Base-by-base conservation (phyloP, 92 coral and sea anemone species). In the Heteractis magnifica region DNA sequence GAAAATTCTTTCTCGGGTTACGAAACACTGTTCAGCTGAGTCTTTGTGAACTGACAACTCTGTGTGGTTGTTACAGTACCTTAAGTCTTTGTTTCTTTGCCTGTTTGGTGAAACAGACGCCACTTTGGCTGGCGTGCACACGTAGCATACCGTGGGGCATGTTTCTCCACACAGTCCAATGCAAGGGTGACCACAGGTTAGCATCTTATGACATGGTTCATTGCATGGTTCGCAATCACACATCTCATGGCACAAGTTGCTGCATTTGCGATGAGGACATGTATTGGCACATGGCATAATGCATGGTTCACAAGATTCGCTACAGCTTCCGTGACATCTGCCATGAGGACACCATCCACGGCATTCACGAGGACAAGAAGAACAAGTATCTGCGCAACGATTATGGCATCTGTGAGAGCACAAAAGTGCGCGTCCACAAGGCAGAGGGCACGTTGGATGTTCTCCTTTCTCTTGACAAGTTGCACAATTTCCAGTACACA, bases 141-240 rank as follows among this genome's bases (percentile, higher is more conserved):
- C 68, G 9, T 87, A 80, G 72, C 97, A 93, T 53, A 91, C 14
- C 26, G 78, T 80, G 4, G 97, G 97, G 56, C 97, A 93, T 76
- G 56, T 9, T 53, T 93, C 97, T 20, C 97, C 97, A 56, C 97
- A 93, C 48, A 93, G 75, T 21, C 97, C 97, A 58, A 87, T 81
- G 50, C 97, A 93, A 49, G 88, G 89, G 80, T 93, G 97, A 79
- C 70, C 70, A 62, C 70, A 62, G 26, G 70, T 23, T 20, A 62
- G 70, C 70, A 62, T 62, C 20, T 62, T 62, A 62, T 3, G 26
- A 10, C 70, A 62, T 6, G 70, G 34, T 9, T 62, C 6, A 62
- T 62, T 62, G 93, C 88, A 51, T 94, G 91, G 10, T 75, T 14
- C 6, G 87, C 8, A n/a, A 12, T 62, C 70, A n/a, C 70, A 62